Evolutionary conservation across 2,888 invertebrate genomes (phyloP), one percentile per base, ranked within the genome.

Genomic region (Litoditis marina): DNA sequence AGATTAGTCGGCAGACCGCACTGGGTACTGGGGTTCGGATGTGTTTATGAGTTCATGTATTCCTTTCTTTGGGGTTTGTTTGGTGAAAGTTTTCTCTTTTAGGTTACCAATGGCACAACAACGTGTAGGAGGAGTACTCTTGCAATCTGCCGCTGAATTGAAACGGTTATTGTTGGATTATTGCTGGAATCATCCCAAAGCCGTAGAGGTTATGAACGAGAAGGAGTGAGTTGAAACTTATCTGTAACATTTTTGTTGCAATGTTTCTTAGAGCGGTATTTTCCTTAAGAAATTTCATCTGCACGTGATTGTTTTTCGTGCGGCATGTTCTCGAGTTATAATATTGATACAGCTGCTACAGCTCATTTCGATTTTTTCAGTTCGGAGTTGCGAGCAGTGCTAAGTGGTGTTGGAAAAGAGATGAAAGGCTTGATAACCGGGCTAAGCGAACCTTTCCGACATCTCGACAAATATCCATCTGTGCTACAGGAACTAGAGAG

Each of bases 151-250:
- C 11, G 82, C 84, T 7, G 82, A 82, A 52, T 69, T 87, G 46
- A 92, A 94, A 85, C 86, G 87, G 72, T 89, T 92, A 13, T 92
- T 95, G 84, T 89, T 90, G 80, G 87, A 88, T 16, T 98, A 96
- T 84, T 95, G 95, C 85, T 88, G 90, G 61, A 89, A 92, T 73
- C 96, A 98, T 87, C 96, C 96, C 0, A 89, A 89, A 84, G 94
- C 94, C 71, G 94, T 94, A 51, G 91, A 91, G 82, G 89, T 95
- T 77, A 87, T 98, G 76, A 94, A 94, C 84, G 91, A 91, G 84
- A 91, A 91, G 84, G 92, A 91, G 93, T 94, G 85, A 64, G 68
- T 36, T 16, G 19, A 11, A 11, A 13, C 16, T 39, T 39, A 13
- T 39, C 13, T 13, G n/a, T n/a, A n/a, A n/a, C n/a, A n/a, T n/a